Evolutionary conservation across 2,888 invertebrate genomes (phyloP).

Genomic region (Dasypogon diadema): DNA sequence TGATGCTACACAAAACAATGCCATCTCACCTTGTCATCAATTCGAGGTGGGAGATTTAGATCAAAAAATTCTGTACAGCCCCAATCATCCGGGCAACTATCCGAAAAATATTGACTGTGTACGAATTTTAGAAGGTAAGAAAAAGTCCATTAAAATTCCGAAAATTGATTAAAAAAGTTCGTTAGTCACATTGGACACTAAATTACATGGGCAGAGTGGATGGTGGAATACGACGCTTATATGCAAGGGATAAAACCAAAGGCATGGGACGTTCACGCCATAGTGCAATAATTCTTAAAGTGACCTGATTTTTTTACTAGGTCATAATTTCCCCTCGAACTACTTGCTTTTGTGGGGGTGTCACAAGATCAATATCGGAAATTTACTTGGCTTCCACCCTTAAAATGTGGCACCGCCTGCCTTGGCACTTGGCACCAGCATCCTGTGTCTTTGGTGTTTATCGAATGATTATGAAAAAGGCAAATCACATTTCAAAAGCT

Average conservation of each 20-base stretch:
- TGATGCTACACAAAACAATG: constrained; percentile 59
- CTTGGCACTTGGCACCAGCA: constrained; percentile 13
- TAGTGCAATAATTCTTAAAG: constrained; percentile 35
- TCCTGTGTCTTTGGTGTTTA: constrained; percentile 2
- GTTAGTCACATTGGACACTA: background rate
- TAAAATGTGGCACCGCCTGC: background rate
- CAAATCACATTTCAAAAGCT: constrained; percentile 8
- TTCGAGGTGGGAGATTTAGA: constrained; percentile 72
- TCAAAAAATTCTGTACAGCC: constrained; percentile 77
- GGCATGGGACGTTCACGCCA: background rate
- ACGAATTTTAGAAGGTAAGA: constrained; percentile 76
- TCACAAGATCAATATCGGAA: constrained; percentile 25
- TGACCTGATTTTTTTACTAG: constrained; percentile 12
- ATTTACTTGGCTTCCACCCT: constrained; percentile 20
- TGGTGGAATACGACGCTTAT: background rate
- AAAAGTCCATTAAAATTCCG: background rate
- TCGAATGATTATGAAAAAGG: background rate
- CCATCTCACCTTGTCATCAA: constrained; percentile 69
- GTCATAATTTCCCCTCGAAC: background rate
- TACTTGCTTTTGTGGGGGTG: constrained; percentile 1
- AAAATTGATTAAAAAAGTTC: constrained; percentile 13
- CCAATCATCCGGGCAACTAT: constrained; percentile 77
- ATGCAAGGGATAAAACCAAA: background rate
- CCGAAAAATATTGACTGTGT: constrained; percentile 78
- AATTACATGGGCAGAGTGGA: background rate